Evolutionary conservation across 2,888 invertebrate genomes (phyloP), one percentile per base, ranked within the genome.

Genomic region (Onthophagus sagittarius): DNA sequence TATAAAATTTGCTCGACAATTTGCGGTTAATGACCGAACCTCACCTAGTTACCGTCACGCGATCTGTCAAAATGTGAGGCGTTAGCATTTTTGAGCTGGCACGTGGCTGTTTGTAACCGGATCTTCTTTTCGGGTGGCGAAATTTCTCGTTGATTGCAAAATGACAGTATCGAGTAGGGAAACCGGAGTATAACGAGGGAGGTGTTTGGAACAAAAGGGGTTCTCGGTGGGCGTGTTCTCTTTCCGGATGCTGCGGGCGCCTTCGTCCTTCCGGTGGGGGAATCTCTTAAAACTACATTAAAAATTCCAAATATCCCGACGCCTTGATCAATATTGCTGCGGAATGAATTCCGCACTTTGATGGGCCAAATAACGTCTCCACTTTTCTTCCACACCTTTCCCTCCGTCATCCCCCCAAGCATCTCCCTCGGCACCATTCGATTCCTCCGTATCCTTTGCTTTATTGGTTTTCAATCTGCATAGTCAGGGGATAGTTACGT

Each of bases 391-490:
- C 72, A 74, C 75, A 72, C 72, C 75, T 69, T 71, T 73, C 39
- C 39, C 39, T 11, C 9, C 39, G 39, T 9, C 39, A 23, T 23
- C 23, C 9, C 39, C 11, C 39, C 39, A 11, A 11, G 39, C 39
- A 53, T 53, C 39, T 11, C 11, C 39, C 31, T 23, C 15, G 9
- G 23, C 23, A 7, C 31, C 31, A 67, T 31, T 23, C 31, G 67
- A 67, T 67, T 67, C 32, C n/a, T 31, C 72, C 76, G 77, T 77
- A 75, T 76, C 76, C 77, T 76, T 76, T 76, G 75, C 77, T 77
- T 77, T 78, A 78, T 77, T 77, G 77, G 75, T 77, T 77, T 76
- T 76, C 75, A 76, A 77, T 78, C 77, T 78, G 76, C 77, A 77
- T 77, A 75, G 74, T 75, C 75, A 75, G 72, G 63, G 70, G n/a